Conservation (phyloP, 2,797 vertebrate genomes). For the Mormyrops attenuatus region DNA sequence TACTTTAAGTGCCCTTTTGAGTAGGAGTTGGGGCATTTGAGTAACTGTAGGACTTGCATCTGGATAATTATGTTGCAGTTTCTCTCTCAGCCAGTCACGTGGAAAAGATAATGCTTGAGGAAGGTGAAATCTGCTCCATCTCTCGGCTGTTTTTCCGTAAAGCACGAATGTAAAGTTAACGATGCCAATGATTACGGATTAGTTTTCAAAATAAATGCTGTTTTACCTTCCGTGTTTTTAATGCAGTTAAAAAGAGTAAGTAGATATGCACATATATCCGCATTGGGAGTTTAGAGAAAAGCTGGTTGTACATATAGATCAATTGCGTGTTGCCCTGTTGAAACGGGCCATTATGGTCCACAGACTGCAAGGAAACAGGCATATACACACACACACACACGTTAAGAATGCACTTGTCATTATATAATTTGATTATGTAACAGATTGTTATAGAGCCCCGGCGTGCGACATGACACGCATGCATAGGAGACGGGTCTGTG, state of each 20-base stretch:
- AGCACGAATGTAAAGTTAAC: not conserved
- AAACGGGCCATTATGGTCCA: not conserved
- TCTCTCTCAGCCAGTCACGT: not conserved
- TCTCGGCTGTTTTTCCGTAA: not conserved
- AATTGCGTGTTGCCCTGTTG: not conserved
- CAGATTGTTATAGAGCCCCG: not conserved
- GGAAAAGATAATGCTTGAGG: not conserved
- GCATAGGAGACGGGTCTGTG: slow-evolving; percentile 11
- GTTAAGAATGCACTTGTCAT: not conserved
- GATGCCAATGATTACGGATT: not conserved
- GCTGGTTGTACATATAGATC: not conserved
- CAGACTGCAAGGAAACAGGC: not conserved
- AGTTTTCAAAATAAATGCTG: not conserved
- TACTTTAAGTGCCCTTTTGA: not conserved
- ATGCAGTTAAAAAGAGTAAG: not conserved
- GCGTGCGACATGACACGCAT: not conserved
- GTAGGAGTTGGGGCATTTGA: not conserved
- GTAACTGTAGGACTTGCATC: not conserved
- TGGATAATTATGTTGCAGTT: not conserved
- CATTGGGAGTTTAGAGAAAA: not conserved
- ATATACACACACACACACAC: not conserved
- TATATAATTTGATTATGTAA: not conserved
- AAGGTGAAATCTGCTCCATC: not conserved
- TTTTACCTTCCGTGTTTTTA: not conserved
- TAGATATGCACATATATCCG: not conserved